phyloP scores from a whole-genome alignment of 2,113 vertebrate genomes.

The Megatriorchis doriae region DNA sequence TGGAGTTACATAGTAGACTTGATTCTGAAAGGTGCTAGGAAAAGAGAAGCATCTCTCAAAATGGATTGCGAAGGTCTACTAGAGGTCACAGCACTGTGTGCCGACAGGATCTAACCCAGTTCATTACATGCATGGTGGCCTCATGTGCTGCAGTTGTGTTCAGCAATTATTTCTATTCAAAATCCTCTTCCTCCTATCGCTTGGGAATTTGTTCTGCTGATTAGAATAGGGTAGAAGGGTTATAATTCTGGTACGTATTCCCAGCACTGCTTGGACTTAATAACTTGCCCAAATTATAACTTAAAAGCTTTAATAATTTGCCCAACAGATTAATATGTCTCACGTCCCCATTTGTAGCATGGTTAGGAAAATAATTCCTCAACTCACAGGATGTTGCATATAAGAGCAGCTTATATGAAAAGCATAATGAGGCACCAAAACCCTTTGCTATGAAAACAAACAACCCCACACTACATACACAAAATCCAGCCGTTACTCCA shows the following conservation, averaged over 20 bases:
- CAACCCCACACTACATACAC: neutral
- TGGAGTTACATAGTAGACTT: neutral
- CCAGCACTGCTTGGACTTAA: neutral
- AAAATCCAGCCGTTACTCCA: neutral
- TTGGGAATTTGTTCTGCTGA: neutral
- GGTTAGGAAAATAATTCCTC: neutral
- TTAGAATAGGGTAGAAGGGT: neutral
- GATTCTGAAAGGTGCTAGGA: neutral
- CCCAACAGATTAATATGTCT: neutral
- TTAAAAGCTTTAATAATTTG: neutral
- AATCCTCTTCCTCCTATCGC: neutral
- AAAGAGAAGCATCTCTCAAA: neutral
- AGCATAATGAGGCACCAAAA: neutral
- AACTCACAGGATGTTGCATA: neutral
- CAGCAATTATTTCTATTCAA: neutral
- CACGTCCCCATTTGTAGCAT: rapidly evolving
- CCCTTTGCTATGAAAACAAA: neutral
- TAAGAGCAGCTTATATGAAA: neutral
- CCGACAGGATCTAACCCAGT: neutral
- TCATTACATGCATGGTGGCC: neutral
- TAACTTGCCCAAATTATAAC: neutral
- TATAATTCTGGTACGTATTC: neutral
- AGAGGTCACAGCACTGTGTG: neutral
- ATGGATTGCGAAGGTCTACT: rapidly evolving
- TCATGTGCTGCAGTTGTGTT: rapidly evolving